Evolutionary conservation across 2,888 invertebrate genomes (phyloP).

Genomic region (Chironomus riparius): DNA sequence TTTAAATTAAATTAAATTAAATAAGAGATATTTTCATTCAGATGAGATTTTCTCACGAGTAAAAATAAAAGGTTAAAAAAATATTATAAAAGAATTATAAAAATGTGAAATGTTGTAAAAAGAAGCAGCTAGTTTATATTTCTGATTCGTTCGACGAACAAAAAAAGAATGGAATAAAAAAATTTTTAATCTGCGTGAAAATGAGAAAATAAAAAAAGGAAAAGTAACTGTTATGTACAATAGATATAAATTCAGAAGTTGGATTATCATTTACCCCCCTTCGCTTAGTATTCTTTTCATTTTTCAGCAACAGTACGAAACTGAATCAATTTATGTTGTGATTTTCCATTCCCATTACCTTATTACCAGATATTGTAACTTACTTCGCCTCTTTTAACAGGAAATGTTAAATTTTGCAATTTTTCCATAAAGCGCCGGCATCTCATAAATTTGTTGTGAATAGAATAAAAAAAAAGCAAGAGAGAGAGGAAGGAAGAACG

Average conservation of each 20-base stretch:
- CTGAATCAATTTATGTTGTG: neutral
- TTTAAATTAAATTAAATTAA: too few relatives aligned
- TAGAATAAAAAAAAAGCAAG: neutral
- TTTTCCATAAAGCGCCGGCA: neutral
- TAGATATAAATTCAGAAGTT: neutral
- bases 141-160: neutral
- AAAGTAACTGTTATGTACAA: neutral
- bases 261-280: neutral
- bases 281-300: too few relatives aligned
- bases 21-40: too few relatives aligned
- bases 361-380: neutral
- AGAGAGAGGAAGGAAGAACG: neutral
- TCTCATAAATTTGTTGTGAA: neutral
- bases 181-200: neutral
- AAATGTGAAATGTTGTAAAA: neutral
- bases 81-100: neutral
- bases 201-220: neutral
- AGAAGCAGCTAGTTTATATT: neutral
- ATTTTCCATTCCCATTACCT: neutral
- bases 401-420: constrained; percentile 13
- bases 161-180: neutral
- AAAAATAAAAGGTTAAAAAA: too few relatives aligned
- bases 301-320: neutral
- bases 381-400: neutral
- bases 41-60: too few relatives aligned